A percentile compares a stretch with the other conserved stretches of the same genome.
Evolutionary conservation across 30 jellyfish, hydroid and myxozoan species (phyloP).

Genomic region (Aurelia sp.): DNA sequence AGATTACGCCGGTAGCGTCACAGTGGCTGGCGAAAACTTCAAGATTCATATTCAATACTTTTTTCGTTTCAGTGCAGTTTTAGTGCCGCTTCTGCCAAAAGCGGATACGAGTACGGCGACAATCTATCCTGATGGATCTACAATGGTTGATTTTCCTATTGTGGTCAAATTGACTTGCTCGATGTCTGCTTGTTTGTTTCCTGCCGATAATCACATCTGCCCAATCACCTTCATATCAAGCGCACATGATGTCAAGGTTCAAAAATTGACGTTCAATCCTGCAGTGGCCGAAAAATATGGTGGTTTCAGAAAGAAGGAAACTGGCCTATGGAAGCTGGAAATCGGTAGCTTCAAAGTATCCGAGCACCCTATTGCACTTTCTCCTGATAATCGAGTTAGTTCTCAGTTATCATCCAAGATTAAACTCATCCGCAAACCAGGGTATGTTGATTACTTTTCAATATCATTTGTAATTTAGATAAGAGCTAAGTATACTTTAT

Average conservation of each 20-base stretch:
- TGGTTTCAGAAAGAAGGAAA: conserved; percentile 8
- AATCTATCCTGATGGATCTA: conserved; percentile 34
- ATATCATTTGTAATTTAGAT: too few relatives aligned
- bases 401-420: too few relatives aligned
- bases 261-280: neutral
- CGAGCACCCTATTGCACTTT: too few relatives aligned
- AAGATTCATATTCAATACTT: neutral
- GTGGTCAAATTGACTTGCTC: conserved; percentile 35
- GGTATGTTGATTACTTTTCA: too few relatives aligned
- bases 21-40: too few relatives aligned
- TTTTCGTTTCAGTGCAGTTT: conserved; percentile 20
- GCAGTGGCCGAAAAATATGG: neutral
- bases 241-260: conserved; percentile 5
- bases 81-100: conserved; percentile 14
- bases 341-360: neutral
- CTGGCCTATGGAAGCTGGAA: conserved; percentile 57
- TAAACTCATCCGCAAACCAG: too few relatives aligned
- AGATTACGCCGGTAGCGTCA: too few relatives aligned
- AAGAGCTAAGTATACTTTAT: too few relatives aligned
- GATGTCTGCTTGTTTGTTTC: conserved; percentile 67
- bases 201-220: conserved; percentile 47
- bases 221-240: conserved; percentile 15
- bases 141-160: conserved; percentile 27
- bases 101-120: neutral
- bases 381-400: too few relatives aligned